Conservation (phyloP, 2,797 vertebrate genomes). For the Falco cherrug region DNA sequence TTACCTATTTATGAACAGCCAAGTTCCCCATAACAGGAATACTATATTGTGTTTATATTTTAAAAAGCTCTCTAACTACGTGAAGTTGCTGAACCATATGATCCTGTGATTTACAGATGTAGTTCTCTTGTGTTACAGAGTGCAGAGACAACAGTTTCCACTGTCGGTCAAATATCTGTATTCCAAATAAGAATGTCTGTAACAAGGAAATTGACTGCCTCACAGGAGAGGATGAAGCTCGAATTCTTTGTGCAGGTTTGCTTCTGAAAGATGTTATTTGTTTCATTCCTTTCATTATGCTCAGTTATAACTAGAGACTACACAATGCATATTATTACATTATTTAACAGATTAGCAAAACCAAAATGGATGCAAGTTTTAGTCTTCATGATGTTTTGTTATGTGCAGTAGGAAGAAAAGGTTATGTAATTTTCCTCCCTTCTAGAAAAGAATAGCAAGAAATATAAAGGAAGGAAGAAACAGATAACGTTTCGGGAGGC, state of each 20-base stretch:
- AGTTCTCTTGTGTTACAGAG: slow-evolving; percentile 70
- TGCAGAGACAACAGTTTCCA: slow-evolving; percentile 77
- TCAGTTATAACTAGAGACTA: not conserved
- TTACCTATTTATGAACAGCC: not conserved
- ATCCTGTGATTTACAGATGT: not conserved
- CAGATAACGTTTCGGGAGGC: not conserved
- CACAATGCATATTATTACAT: not conserved
- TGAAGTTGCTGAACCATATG: not conserved
- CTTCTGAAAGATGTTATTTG: not conserved
- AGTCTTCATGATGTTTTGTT: not conserved
- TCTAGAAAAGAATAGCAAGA: not conserved
- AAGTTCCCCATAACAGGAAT: not conserved
- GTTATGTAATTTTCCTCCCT: not conserved
- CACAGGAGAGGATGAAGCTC: slow-evolving; percentile 86
- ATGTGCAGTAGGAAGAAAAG: not conserved
- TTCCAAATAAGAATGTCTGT: slow-evolving; percentile 61
- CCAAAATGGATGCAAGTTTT: not conserved
- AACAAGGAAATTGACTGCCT: slow-evolving; percentile 87
- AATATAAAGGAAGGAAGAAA: not conserved
- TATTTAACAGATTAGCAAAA: not conserved
- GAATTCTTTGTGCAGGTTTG: slow-evolving; percentile 27
- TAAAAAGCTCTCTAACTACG: not conserved
- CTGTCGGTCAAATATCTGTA: slow-evolving; percentile 86
- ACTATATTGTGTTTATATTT: not conserved
- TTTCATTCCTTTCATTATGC: not conserved